Evolutionary conservation across 2,113 vertebrate genomes (phyloP).

Genomic region (Muntiacus reevesi): DNA sequence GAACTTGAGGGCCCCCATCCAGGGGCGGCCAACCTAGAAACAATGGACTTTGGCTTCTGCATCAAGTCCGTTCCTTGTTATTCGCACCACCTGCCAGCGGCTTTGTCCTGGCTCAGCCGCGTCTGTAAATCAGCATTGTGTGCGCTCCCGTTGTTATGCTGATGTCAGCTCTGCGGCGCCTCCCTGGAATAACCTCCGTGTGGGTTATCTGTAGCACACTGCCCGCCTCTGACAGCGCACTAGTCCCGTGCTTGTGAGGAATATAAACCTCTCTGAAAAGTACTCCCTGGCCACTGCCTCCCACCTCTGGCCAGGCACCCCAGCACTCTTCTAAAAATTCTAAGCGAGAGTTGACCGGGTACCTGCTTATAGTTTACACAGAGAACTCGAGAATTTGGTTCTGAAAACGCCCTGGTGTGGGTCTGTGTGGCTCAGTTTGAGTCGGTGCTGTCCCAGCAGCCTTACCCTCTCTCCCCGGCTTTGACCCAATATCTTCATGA

Average conservation of each 20-base stretch:
- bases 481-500: neutral
- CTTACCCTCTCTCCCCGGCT: neutral
- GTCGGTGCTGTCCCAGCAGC: neutral
- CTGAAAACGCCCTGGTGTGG: neutral
- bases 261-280: neutral
- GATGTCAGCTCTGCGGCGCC: neutral
- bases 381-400: neutral
- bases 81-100: neutral
- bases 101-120: neutral
- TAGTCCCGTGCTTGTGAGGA: neutral
- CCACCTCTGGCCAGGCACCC: neutral
- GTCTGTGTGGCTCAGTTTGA: neutral
- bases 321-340: neutral
- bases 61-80: neutral
- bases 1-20: neutral
- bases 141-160: neutral
- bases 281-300: neutral
- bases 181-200: neutral
- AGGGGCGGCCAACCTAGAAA: neutral
- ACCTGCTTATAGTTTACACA: neutral
- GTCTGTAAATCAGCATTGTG: neutral
- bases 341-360: neutral
- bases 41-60: neutral
- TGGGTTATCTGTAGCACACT: neutral
- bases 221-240: neutral